Base-by-base conservation (phyloP, 2,113 vertebrate genomes). In the Bos indicus region DNA sequence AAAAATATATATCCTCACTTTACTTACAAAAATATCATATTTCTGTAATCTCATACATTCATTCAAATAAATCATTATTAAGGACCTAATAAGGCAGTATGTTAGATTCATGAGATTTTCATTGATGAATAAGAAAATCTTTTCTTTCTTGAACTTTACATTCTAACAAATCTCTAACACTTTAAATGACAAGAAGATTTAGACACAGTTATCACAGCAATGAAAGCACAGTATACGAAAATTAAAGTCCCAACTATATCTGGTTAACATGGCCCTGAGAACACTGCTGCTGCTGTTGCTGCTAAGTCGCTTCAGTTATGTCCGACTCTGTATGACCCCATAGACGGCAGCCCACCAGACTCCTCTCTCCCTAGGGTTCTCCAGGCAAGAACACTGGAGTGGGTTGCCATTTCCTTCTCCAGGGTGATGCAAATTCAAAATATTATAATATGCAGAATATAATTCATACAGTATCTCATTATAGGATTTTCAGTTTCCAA, bases 251-350 rank as follows among this genome's bases (percentile, higher is more conserved):
- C 21, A n/a, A 36, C 7, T 8, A n/a, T 88, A 52, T 21, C 60
- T 54, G 23, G 19, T 71, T 54, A 54, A 71, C 26, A 40, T 54
- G 52, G n/a, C 15, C 15, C 25, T 36, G 23, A 88, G 51, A 54
- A 71, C 9, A 5, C 33, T 36, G 52, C 3, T n/a, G 30, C 30
- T 62, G 60, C 60, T 62, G 62, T 13, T 62, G 59, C 62, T n/a
- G 7, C 33, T 67, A n/a, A 67, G 64, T 67, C 2, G 1, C 16
- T 67, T 36, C 64, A 67, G 33, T 19, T 0, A 2, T 9, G 1
- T 67, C 64, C 0, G 17, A 5, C 17, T 67, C 33, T 67, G 64
- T 36, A 17, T 0, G 4, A 67, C 17, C 8, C 16, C 8, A 36
- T 36, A 67, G 64, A 67, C 0, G 2, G 64, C 64, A 36, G 33